Conservation (phyloP, 1,140 invertebrate species). For the Sarcophaga peregrina region DNA sequence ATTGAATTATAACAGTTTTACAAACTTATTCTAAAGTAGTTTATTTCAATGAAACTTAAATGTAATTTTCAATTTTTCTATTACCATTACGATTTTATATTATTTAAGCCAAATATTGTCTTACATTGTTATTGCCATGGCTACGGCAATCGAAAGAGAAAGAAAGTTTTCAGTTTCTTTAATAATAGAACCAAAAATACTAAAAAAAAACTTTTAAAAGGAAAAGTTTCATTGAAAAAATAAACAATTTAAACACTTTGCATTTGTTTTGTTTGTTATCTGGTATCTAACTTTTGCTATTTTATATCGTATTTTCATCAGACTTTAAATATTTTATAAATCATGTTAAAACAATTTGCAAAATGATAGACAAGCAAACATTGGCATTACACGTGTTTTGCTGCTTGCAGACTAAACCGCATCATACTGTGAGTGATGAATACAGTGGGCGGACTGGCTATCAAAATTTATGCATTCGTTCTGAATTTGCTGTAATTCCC, state of each 20-base stretch:
- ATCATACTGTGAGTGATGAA: too few relatives aligned
- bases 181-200: neutral
- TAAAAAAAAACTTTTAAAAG: neutral
- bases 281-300: neutral
- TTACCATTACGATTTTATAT: neutral
- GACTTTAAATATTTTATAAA: slow-evolving; percentile 13
- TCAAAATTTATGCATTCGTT: too few relatives aligned
- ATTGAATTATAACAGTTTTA: slow-evolving; percentile 38
- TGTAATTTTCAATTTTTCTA: neutral
- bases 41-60: slow-evolving; percentile 32
- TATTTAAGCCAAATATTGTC: neutral
- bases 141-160: neutral
- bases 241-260: slow-evolving; percentile 14
- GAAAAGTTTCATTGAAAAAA: neutral
- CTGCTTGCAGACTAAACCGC: neutral
- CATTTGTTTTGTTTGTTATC: neutral
- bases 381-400: neutral
- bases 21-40: slow-evolving; percentile 30
- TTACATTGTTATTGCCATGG: neutral
- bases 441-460: too few relatives aligned
- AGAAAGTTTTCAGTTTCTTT: neutral
- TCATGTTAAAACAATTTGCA: slow-evolving; percentile 20
- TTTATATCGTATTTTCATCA: neutral
- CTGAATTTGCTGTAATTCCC: too few relatives aligned
- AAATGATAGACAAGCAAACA: slow-evolving; percentile 11